Percentiles rank a stretch among this genome's conserved stretches.
phyloP scores from a whole-genome alignment of 2,888 invertebrate species.

The Machimus rusticus region DNA sequence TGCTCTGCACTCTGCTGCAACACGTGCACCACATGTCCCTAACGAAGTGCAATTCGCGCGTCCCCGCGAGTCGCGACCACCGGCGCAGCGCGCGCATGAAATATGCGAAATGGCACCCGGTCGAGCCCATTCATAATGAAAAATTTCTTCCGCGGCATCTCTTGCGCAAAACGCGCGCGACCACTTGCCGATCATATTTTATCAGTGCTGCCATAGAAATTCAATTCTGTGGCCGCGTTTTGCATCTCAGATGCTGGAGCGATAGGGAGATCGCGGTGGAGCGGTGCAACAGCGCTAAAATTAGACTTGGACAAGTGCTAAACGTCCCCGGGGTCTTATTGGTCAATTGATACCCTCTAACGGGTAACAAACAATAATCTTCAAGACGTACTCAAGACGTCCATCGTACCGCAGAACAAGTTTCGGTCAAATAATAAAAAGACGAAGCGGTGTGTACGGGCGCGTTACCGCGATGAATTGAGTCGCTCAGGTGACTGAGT shows the following conservation, averaged over 20 bases:
- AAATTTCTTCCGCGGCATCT: conserved; percentile 16
- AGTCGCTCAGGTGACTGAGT: conserved; percentile 4
- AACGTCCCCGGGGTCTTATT: conserved; percentile 8
- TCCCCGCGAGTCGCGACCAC: background rate
- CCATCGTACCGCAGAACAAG: background rate
- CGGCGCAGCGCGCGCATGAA: background rate
- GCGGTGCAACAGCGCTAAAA: background rate
- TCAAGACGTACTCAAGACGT: background rate
- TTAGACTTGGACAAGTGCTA: conserved; percentile 21
- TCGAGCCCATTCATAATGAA: conserved; percentile 16
- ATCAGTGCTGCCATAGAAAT: conserved; percentile 17
- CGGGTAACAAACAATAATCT: conserved; percentile 28
- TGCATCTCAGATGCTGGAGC: background rate
- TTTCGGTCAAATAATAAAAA: background rate
- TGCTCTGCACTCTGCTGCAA: background rate
- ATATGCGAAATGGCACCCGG: background rate
- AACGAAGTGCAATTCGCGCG: background rate
- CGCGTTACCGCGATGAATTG: background rate
- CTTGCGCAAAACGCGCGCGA: background rate
- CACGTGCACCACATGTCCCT: conserved; percentile 27
- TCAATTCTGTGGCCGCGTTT: conserved; percentile 4
- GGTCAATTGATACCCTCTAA: conserved; percentile 38
- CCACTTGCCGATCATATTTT: conserved; percentile 27
- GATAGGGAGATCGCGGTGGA: background rate
- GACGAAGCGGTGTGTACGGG: background rate